phyloP scores from a whole-genome alignment of 1,140 invertebrate genomes.

The Phocides pigmalion region DNA sequence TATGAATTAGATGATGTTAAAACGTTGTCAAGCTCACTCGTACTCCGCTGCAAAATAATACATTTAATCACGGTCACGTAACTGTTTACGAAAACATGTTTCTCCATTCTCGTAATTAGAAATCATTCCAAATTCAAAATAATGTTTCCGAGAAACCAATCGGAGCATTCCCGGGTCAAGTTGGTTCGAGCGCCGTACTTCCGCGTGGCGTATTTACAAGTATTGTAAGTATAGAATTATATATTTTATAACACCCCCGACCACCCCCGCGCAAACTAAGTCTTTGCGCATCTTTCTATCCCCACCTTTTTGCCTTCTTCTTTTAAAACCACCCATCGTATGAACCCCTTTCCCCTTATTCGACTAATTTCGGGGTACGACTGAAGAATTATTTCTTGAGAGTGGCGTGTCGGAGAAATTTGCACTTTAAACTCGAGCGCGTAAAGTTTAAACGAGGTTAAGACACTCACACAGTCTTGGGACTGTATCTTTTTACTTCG shows the following conservation, averaged over 20 bases:
- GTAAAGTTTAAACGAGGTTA: conserved; percentile 50
- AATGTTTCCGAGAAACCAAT: conserved; percentile 11
- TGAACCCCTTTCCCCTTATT: conserved; percentile 81
- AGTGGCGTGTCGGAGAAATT: conserved; percentile 42
- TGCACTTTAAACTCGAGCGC: conserved; percentile 44
- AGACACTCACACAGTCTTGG: conserved; percentile 68
- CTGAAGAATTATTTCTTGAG: conserved; percentile 81
- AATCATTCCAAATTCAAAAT: background rate
- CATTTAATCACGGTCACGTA: too few relatives aligned
- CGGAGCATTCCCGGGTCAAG: conserved; percentile 51
- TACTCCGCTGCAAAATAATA: too few relatives aligned
- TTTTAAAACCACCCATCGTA: conserved; percentile 82
- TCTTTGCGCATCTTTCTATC: conserved; percentile 84
- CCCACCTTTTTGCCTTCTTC: conserved; percentile 81
- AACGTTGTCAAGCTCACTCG: too few relatives aligned
- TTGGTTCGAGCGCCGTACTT: conserved; percentile 52
- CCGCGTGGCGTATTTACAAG: conserved; percentile 83
- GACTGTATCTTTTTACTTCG: conserved; percentile 83
- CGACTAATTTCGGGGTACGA: conserved; percentile 83
- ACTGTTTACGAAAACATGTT: too few relatives aligned
- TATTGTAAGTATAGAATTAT: conserved; percentile 84
- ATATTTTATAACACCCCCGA: conserved; percentile 81
- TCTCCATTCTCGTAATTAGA: too few relatives aligned
- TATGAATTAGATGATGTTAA: too few relatives aligned
- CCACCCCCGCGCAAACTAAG: conserved; percentile 77